Conservation (phyloP, 2,888 invertebrate genomes). For the Troides aeacus region DNA sequence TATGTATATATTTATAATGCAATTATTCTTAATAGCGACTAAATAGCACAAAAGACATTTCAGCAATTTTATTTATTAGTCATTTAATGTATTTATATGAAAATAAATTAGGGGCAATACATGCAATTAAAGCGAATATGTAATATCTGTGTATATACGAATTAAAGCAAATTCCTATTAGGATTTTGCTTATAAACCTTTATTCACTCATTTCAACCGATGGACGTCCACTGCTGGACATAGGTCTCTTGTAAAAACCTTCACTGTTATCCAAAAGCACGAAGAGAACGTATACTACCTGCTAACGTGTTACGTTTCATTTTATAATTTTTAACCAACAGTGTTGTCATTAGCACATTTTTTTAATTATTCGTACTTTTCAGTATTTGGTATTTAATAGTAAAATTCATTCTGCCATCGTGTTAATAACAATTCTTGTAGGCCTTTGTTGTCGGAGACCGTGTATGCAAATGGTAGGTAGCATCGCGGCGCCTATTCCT, state of each 20-base stretch:
- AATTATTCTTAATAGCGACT: conserved; percentile 56
- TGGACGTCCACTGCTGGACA: too few species aligned
- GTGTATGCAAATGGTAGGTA: too few species aligned
- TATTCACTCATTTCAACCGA: conserved; percentile 17
- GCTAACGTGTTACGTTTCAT: background rate
- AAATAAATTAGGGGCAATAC: conserved; percentile 56
- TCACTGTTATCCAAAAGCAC: conserved; percentile 32
- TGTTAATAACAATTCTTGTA: background rate
- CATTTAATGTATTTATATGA: conserved; percentile 60
- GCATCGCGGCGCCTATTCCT: too few species aligned
- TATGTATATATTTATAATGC: conserved; percentile 66
- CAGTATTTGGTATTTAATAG: background rate
- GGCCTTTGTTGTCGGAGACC: too few species aligned
- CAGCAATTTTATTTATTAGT: conserved; percentile 61
- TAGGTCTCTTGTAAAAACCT: conserved; percentile 26
- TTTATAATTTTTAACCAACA: background rate
- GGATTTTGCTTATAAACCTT: conserved; percentile 37
- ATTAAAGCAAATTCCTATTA: conserved; percentile 33
- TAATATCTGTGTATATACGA: conserved; percentile 29
- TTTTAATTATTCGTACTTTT: background rate
- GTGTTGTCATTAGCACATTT: background rate
- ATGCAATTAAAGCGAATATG: conserved; percentile 36
- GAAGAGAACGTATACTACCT: background rate
- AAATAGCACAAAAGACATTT: conserved; percentile 74
- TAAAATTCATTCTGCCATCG: background rate